Evolutionary conservation across 64 coral and sea anemone genomes (phyloP), one percentile per base, ranked within the genome.

Genomic region (Anthopleura sola): DNA sequence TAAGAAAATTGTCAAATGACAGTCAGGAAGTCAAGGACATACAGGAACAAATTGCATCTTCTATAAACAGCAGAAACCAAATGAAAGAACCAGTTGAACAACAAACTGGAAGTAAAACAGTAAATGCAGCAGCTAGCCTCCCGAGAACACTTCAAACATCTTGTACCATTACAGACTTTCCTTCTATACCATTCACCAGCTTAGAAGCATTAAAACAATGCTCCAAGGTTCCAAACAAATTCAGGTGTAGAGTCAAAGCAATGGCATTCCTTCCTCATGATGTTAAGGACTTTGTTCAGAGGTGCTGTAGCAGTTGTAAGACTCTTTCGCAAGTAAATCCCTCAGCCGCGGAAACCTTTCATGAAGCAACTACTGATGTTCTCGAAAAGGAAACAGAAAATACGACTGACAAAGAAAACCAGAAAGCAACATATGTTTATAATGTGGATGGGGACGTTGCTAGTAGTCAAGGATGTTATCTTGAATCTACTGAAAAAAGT

Each of bases 201-300:
- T 57, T 95, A 37, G 19, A 89, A 8, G 84, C 92, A 29, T 83
- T 95, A 69, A 91, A 92, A 21, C 56, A 89, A 3, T 64, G 85
- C 20, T 49, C 28, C 15, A 86, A 55, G 49, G 90, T 92, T 3
- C 93, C 93, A 49, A 88, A 92, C 28, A 95, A 95, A 44, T 95
- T 92, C 51, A 85, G 87, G 53, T 89, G 90, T 74, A 88, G 93
- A 26, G 93, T 83, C 1, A 95, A 92, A 60, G 83, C 86, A 39
- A 15, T 89, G 12, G 69, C 84, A 29, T 92, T 80, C 60, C 36
- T 92, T 21, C 93, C 93, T 55, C 85, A 74, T 7, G 50, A 88
- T 36, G 68, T 92, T 29, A 82, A 86, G 47, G 64, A 88, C 49
- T 92, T 89, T 75, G 87, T 92, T 29, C 90, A 81, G 36, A 58